Conservation (phyloP, 2,797 vertebrate genomes). For the Momotus momota region DNA sequence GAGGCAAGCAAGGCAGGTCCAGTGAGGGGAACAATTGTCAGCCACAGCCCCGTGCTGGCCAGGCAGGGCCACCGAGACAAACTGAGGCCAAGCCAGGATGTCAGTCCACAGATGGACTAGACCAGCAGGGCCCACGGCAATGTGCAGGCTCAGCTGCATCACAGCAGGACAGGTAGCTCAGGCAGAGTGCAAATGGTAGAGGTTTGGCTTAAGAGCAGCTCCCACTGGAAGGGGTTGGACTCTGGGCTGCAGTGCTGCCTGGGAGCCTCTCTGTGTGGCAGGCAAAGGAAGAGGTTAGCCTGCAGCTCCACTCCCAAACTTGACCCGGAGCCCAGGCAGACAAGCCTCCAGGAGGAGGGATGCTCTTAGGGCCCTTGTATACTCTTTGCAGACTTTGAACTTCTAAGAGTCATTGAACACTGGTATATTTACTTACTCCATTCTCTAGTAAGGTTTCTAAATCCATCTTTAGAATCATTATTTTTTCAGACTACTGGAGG, state of each 20-base stretch:
- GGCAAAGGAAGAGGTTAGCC: background rate
- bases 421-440: background rate
- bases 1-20: background rate
- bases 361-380: background rate
- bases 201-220: background rate
- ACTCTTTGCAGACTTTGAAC: background rate
- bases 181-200: background rate
- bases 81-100: background rate
- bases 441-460: background rate
- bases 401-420: background rate
- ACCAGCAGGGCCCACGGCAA: fast-evolving
- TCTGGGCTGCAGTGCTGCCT: background rate
- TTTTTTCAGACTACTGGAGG: background rate
- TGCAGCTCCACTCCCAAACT: background rate
- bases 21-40: background rate
- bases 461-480: background rate
- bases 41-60: fast-evolving
- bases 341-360: background rate
- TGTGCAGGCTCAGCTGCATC: background rate
- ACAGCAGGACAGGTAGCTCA: background rate
- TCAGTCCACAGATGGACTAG: fast-evolving
- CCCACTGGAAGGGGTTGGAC: background rate
- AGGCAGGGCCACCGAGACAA: fast-evolving
- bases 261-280: background rate
- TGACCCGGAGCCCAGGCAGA: background rate